Base-by-base conservation (phyloP, 2,797 vertebrate genomes). In the Notolepis coatsorum region DNA sequence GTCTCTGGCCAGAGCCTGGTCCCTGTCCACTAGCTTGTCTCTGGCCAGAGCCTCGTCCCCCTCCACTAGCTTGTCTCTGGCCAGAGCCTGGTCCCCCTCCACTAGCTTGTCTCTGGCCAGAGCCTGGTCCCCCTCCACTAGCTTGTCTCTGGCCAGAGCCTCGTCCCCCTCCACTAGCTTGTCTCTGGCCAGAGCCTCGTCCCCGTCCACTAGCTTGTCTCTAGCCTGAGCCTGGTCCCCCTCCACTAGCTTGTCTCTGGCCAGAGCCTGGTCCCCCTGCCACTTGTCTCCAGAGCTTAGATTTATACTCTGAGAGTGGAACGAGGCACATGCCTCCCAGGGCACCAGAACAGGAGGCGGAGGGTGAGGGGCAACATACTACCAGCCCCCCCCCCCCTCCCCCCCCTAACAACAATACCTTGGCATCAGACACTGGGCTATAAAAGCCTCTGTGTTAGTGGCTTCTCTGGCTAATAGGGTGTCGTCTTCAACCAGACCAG, bases 241-340 rank as follows among this genome's bases (percentile, higher is more conserved):
- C n/a, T 17, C 52, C 6, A 6, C 43, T 38, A 20, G 18, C 54
- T 45, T 45, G 55, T 54, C 46, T 41, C 43, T 5, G 2, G 3
- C 7, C n/a, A 10, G 7, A 2, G 27, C 27, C 37, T 62, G 21
- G 43, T 20, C 49, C 41, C 15, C 56, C 21, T 45, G 28, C 15
- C 7, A 20, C 39, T 53, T 67, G 68, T 70, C 56, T 64, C 46
- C 13, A 57, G 54, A 65, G 53, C 43, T 7, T 42, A 75, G 57
- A 81, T 77, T 75, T 73, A 81, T 37, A 7, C n/a, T 70, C 60
- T 38, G 37, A 69, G 48, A 53, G 65, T 54, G 59, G 61, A 75
- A 61, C 61, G 71, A 59, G 35, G 7, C 21, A 10, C 66, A 47
- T 78, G 43, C 30, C 62, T 68, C 43, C 41, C 60, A 68, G 59